Percentiles rank a stretch among this genome's conserved stretches.
Evolutionary conservation across 2,797 vertebrate genomes (phyloP).

Genomic region (Pelochelys cantorii): DNA sequence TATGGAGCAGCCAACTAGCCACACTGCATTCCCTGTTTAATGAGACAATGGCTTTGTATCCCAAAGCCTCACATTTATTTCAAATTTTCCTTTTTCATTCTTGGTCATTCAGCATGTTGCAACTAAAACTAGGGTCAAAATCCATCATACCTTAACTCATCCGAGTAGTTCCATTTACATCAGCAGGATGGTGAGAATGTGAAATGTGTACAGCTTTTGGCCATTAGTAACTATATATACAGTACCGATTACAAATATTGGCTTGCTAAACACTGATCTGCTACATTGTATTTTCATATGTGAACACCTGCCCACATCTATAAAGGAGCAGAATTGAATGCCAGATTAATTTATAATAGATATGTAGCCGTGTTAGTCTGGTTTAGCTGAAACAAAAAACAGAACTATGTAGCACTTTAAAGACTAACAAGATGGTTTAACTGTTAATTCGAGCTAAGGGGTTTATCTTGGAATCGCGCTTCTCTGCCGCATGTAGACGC

Average conservation of each 20-base stretch:
- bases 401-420: no score
- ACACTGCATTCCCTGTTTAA: background rate
- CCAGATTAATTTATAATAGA: background rate
- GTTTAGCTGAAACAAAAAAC: no score
- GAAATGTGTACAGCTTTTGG: background rate
- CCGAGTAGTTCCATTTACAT: background rate
- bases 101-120: background rate
- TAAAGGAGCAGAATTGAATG: background rate
- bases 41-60: background rate
- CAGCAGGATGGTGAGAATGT: background rate
- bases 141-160: background rate
- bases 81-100: background rate
- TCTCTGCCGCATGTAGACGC: no score
- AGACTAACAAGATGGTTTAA: no score
- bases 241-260: conserved; percentile 1
- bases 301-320: background rate
- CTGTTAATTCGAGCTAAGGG: no score
- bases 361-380: no score
- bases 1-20: background rate
- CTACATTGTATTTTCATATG: background rate
- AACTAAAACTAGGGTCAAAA: conserved; percentile 36
- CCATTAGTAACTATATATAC: background rate
- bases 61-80: background rate
- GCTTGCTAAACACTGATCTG: background rate
- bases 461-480: no score